Base-by-base conservation (phyloP, 2,797 vertebrate genomes). In the Micropoecilia bifurca region DNA sequence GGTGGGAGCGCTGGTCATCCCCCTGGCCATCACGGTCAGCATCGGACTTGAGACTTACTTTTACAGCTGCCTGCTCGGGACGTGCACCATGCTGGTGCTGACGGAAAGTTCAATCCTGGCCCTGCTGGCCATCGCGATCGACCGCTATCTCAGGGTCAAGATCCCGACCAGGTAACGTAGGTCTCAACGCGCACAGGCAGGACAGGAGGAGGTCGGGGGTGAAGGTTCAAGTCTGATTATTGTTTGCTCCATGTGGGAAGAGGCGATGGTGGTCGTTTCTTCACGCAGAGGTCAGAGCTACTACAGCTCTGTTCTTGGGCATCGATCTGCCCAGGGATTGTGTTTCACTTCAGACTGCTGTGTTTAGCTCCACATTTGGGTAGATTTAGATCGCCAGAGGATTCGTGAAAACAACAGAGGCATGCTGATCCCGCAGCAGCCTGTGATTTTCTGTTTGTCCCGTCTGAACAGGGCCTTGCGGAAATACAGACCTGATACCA, bases 51-150 rank as follows among this genome's bases (percentile, higher is more conserved):
- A 96, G 88, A 99, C 96, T 1, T 95, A 97, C 93, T 99, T 99
- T 83, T 97, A 99, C 95, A 98, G 97, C 95, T 99, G 99, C 93
- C 96, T 99, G 83, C 96, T 99, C 86, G 96, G 98, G 81, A 97
- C 97, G 74, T 99, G 98, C 87, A 97, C 97, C 0, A 97, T 99
- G 88, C 96, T 99, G 88, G 97, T 99, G 85, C 96, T 99, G 83
- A 99, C 99, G 0, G 97, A 99, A 95, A 99, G 98, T 96, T 99
- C 99, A 80, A 99, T 99, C 93, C 96, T 99, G 77, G 98, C 98
- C 0, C 96, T 99, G 25, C 95, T 99, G 91, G 99, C 99, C 12
- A 99, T 99, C 0, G 98, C 99, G 0, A 97, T 99, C 89, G 99
- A 99, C 93, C 96, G 99, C 16, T 99, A 99, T 88, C 97, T 99